Conservation (phyloP, 2,888 invertebrate species). For the Neoascia interrupta region DNA sequence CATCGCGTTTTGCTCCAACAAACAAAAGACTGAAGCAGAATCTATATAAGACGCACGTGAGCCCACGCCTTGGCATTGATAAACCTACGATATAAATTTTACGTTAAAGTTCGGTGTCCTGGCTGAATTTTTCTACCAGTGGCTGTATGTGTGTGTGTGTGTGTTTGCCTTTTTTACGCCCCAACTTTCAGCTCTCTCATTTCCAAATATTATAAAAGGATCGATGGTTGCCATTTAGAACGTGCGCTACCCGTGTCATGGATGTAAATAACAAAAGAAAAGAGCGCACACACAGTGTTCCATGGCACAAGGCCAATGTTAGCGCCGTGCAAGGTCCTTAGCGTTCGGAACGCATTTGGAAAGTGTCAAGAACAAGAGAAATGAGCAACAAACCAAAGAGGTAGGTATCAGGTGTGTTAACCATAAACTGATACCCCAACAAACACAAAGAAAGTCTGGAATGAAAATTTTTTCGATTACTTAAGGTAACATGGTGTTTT, state of each 20-base stretch:
- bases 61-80: constrained; percentile 50
- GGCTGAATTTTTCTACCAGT: too few relatives aligned
- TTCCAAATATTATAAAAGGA: constrained; percentile 32
- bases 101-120: constrained; percentile 41
- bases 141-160: too few relatives aligned
- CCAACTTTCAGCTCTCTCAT: neutral
- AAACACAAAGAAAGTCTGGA: neutral
- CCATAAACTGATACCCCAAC: constrained; percentile 27
- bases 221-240: constrained; percentile 18
- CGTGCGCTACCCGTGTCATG: constrained; percentile 21
- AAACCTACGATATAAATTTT: constrained; percentile 60
- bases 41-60: constrained; percentile 62
- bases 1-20: constrained; percentile 2
- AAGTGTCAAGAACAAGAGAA: constrained; percentile 25
- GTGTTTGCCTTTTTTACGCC: neutral
- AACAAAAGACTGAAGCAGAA: constrained; percentile 10
- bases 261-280: constrained; percentile 39
- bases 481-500: neutral
- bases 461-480: constrained; percentile 36
- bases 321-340: neutral
- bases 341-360: constrained; percentile 12
- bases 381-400: constrained; percentile 22
- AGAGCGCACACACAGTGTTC: neutral
- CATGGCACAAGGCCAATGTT: neutral
- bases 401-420: constrained; percentile 29